Evolutionary conservation across 2,113 vertebrate species (phyloP), one percentile per base, ranked within the genome.

Genomic region (Cyprinodon variegatus): DNA sequence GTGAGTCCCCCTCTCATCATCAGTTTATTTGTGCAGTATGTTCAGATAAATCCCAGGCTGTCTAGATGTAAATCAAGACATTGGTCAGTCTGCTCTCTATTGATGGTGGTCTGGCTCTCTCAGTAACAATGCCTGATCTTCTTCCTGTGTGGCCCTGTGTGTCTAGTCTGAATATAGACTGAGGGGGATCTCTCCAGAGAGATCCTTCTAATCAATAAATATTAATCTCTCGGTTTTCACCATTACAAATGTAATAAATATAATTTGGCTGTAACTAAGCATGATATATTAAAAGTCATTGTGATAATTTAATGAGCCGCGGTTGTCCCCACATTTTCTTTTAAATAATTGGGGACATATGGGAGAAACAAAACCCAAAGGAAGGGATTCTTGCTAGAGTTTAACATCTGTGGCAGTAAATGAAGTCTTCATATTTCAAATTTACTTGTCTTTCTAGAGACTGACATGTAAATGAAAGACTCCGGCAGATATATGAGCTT

Each of bases 131-230:
- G 71, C 66, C 79, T 80, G 86, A 79, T n/a, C 39, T 48, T 86
- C 53, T 79, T 90, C 85, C 73, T 94, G 93, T 92, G 94, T 95
- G 93, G 93, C 87, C 89, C 60, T 71, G 77, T 72, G 78, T 46
- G 68, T 63, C 60, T 78, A 88, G 69, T 64, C 61, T 48, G 39
- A 41, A 76, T 72, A 82, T 75, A 83, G 76, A 65, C 50, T 46
- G 20, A 40, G 68, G 81, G 20, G 37, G 50, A 78, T 77, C 9
- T 74, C 71, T 70, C 57, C 3, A 70, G 60, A 79, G 64, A 71
- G 65, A 80, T 74, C 48, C 70, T 45, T 83, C 81, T 76, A 83
- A 74, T 48, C 76, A 76, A 72, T 72, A 73, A 74, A 75, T 86
- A 13, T 2, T 37, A 11, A 77, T 68, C 48, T 45, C 43, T 40